These are phyloP conservation scores for Lepus europaeus DNA, from an alignment of 2,113 vertebrate genomes.

Conservation along the genomic window DNA sequence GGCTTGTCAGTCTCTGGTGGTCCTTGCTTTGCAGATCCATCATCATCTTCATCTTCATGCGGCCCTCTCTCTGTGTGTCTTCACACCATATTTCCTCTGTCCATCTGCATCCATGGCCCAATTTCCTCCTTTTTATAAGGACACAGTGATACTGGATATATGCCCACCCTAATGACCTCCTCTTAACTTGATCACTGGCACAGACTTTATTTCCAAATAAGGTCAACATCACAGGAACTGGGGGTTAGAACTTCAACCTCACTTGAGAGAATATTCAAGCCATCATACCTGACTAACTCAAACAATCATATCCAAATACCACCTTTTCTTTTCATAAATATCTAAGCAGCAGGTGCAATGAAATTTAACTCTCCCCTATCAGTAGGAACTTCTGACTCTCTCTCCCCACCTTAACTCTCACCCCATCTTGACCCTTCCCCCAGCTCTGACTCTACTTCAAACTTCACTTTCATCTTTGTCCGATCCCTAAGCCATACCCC, in stretches of 20 bases:
- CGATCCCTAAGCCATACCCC: not conserved
- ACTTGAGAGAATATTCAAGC: not conserved
- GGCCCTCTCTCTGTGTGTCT: not conserved
- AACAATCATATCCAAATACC: not conserved
- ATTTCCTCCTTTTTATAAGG: not conserved
- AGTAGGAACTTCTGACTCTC: not conserved
- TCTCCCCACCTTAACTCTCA: not conserved
- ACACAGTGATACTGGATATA: not conserved
- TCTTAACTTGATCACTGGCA: not conserved
- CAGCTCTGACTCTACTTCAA: not conserved
- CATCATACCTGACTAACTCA: not conserved
- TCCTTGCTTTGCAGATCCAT: too few species aligned
- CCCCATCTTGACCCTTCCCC: not conserved
- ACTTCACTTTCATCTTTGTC: not conserved
- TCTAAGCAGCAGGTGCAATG: not conserved
- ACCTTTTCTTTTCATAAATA: not conserved
- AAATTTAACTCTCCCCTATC: not conserved
- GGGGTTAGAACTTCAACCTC: not conserved
- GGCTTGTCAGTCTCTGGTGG: not conserved
- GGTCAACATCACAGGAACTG: not conserved
- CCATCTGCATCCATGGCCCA: not conserved
- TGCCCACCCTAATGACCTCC: not conserved
- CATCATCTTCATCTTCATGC: not conserved
- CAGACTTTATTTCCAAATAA: conserved; percentile 16
- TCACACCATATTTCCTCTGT: not conserved